These are phyloP conservation scores for Tiaroga cobitis DNA, from an alignment of 2,797 vertebrate species.

Conservation along the genomic window DNA sequence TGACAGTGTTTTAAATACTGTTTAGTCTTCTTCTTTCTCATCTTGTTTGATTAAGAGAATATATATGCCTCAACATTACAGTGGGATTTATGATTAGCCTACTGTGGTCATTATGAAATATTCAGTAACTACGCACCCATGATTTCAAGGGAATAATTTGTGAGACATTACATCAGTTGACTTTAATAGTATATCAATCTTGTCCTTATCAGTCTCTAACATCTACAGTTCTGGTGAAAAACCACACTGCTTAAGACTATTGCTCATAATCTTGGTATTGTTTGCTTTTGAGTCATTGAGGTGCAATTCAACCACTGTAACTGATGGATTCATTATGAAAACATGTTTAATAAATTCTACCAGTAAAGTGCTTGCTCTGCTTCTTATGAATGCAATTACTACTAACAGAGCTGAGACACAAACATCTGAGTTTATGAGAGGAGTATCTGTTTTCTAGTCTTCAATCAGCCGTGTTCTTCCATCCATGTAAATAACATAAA, in stretches of 20 bases:
- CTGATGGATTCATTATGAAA: background rate
- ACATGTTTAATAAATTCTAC: conserved; percentile 30
- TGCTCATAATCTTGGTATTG: background rate
- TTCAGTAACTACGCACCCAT: background rate
- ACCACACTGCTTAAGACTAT: background rate
- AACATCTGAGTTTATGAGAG: background rate
- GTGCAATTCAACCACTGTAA: conserved; percentile 2
- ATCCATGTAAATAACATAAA: background rate
- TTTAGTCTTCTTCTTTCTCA: conserved; percentile 14
- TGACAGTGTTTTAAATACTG: conserved; percentile 39
- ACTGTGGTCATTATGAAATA: background rate
- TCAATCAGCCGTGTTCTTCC: background rate
- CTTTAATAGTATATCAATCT: background rate
- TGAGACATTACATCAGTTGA: background rate
- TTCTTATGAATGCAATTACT: background rate
- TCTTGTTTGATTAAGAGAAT: conserved; percentile 24
- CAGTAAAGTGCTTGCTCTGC: background rate
- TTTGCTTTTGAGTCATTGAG: conserved; percentile 6
- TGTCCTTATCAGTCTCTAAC: background rate
- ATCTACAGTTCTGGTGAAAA: background rate
- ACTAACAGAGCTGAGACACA: background rate
- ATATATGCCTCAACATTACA: conserved; percentile 26
- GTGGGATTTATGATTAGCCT: conserved; percentile 31
- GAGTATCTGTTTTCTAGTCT: background rate
- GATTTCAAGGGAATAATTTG: conserved; percentile 4